Base-by-base conservation (phyloP, 2,888 invertebrate species). In the Drosophila incognita region DNA sequence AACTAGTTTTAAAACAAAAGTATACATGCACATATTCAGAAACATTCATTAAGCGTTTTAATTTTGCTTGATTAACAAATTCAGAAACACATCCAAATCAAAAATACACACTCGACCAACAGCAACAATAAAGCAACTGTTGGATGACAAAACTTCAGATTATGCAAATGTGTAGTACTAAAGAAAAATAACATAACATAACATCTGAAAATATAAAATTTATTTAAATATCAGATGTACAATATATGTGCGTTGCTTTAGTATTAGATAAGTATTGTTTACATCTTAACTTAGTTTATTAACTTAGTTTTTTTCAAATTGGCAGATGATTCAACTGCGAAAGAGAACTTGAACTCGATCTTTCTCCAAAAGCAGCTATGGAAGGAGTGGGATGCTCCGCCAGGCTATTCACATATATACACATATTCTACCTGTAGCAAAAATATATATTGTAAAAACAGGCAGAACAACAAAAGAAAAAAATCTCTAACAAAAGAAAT, bases 111-210 rank as follows among this genome's bases (percentile, higher is more conserved):
- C 27, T 24, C 27, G 27, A 27, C 15, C 27, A 27, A 18, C 18
- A 49, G 10, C 49, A 48, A 27, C 27, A 48, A 27, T 8, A 48
- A 24, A 21, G 4, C 21, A 42, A n/a, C 21, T 13, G 13, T 42
- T n/a, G n/a, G 24, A 6, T 13, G 13, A 21, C 21, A 21, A 46
- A 48, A 24, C 21, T 46, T n/a, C n/a, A 40, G 11, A 40, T 40
- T 2, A n/a, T n/a, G n/a, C 10, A 10, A 68, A 54, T 63, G 64
- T 62, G 6, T 0, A 13, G 42, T 13, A 13, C 21, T 7, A 38
- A 54, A 24, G 27, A 53, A 51, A 61, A 51, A 66, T 64, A n/a
- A n/a, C n/a, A n/a, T n/a, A 46, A 54, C 36, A 36, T 36, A 46
- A 54, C 36, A 7, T 36, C 15, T 15, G 7, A 36, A 36, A 15